phyloP scores from a whole-genome alignment of 2,888 invertebrate species.

The Eupithecia exiguata region DNA sequence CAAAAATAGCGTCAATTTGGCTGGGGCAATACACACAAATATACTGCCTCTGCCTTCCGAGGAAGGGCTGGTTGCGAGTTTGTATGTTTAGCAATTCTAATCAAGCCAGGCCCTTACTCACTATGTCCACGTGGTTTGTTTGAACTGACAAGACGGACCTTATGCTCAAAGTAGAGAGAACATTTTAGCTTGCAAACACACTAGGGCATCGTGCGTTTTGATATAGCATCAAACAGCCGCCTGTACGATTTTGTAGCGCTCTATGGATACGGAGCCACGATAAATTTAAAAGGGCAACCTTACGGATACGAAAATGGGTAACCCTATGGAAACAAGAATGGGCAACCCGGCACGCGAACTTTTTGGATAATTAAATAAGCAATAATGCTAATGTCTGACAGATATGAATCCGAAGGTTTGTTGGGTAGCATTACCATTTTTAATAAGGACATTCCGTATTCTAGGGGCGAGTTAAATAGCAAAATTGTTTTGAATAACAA shows the following conservation, averaged over 20 bases:
- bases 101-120: constrained; percentile 42
- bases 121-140: not conserved
- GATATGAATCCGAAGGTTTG: constrained; percentile 49
- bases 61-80: constrained; percentile 51
- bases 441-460: constrained; percentile 35
- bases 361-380: constrained; percentile 59
- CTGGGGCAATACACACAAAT: constrained; percentile 41
- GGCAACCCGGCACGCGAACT: constrained; percentile 56
- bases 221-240: not conserved
- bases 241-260: constrained; percentile 47
- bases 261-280: constrained; percentile 52
- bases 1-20: constrained; percentile 48
- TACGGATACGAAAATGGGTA: constrained; percentile 19
- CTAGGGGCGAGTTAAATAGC: constrained; percentile 7
- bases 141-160: not conserved
- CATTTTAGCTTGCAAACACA: not conserved
- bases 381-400: constrained; percentile 53
- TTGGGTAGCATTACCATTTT: constrained; percentile 42
- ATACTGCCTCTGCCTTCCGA: constrained; percentile 42
- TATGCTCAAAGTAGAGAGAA: not conserved
- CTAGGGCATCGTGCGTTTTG: not conserved
- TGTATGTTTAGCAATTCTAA: constrained; percentile 65
- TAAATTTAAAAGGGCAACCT: constrained; percentile 54
- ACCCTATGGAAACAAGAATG: constrained; percentile 37
- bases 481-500: constrained; percentile 25